Base-by-base conservation (phyloP, 2,888 invertebrate species). In the Lochmaea capreae region DNA sequence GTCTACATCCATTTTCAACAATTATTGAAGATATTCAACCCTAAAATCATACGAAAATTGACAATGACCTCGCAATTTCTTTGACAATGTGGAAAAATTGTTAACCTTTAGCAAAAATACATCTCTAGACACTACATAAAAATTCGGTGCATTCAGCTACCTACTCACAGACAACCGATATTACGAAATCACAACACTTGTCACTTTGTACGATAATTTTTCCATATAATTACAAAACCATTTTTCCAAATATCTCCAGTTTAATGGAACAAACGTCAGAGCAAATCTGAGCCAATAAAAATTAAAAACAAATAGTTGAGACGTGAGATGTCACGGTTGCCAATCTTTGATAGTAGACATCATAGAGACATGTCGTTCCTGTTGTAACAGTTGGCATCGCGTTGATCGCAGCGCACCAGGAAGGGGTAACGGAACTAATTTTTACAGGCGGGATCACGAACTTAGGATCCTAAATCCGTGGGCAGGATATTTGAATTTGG, bases 1-100 rank as follows among this genome's bases (percentile, higher is more conserved):
- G 86, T 95, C 94, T 86, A 94, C 91, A 88, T 93, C 93, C 93
- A 94, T 93, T 85, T 83, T 89, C 65, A 18, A 22, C 71, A 52
- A 66, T 68, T 46, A 43, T 22, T 22, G n/a, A 16, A 16, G 11
- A 16, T 46, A 42, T 70, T 67, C 22, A 65, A 12, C 49, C 58
- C 65, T 71, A 71, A 71, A 71, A 71, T 62, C 26, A 61, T 61
- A 61, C 16, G 58, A 26, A 71, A 65, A 61, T 65, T 46, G 65
- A 71, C 71, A 71, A 71, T 71, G 71, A 71, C 71, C 71, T 71
- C 65, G 71, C 65, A 65, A 46, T 22, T 71, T 54, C 46, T 16
- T 22, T 58, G 43, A 65, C 65, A 71, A 71, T 65, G 65, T 67
- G 58, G 22, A 58, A 58, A 67, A 43, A 14, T 33, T 39, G 43